A percentile compares a stretch with the other conserved stretches of the same genome.
phyloP scores from a whole-genome alignment of 2,888 invertebrate genomes.

The Callinectes sapidus region DNA sequence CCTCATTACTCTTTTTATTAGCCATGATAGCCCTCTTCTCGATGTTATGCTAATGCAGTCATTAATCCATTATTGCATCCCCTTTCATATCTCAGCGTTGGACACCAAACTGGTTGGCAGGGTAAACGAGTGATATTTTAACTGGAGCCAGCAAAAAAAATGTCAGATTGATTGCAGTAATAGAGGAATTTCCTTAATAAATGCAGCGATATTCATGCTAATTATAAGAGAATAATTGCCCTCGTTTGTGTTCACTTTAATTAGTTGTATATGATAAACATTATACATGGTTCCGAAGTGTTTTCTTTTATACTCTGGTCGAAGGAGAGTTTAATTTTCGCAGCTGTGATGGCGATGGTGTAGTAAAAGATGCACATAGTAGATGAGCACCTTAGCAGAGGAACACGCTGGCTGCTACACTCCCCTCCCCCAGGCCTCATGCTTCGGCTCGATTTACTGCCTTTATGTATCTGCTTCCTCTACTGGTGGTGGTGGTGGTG shows the following conservation, averaged over 20 bases:
- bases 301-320: background rate
- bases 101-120: slow-evolving; percentile 31
- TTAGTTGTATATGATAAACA: slow-evolving; percentile 18
- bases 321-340: slow-evolving; percentile 2
- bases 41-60: slow-evolving; percentile 18
- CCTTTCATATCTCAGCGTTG: slow-evolving; percentile 19
- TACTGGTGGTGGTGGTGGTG: slow-evolving; percentile 6
- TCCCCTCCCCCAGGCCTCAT: slow-evolving; percentile 14
- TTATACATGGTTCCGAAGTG: background rate
- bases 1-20: background rate
- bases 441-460: background rate
- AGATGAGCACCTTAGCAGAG: background rate
- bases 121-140: slow-evolving; percentile 42
- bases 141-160: background rate
- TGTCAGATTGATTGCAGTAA: slow-evolving; percentile 24
- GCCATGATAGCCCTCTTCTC: slow-evolving; percentile 34
- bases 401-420: slow-evolving; percentile 18
- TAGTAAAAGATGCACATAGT: background rate
- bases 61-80: slow-evolving; percentile 13
- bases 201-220: slow-evolving; percentile 18
- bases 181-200: background rate
- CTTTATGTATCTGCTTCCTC: background rate
- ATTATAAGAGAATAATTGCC: background rate
- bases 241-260: slow-evolving; percentile 20
- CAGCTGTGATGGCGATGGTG: background rate